A percentile compares a stretch with the other conserved stretches of the same genome.
These are phyloP conservation scores for Pseudotriccus pelzelni DNA, from an alignment of 2,797 vertebrate genomes.

Conservation along the genomic window DNA sequence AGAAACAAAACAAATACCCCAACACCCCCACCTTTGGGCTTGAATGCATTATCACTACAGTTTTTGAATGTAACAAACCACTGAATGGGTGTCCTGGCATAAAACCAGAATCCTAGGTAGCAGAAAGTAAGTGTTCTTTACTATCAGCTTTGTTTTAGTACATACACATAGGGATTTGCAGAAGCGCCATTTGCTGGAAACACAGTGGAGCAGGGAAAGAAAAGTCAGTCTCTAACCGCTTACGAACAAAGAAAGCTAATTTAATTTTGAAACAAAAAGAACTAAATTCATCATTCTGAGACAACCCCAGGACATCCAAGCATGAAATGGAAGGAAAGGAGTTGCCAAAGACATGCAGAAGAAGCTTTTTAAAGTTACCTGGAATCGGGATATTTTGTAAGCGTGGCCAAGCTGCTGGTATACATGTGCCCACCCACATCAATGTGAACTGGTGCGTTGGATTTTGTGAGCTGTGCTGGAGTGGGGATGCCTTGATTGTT, in stretches of 20 bases:
- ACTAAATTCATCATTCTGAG: slow-evolving; percentile 16
- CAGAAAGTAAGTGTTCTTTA: neutral
- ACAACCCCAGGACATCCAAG: neutral
- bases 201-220: neutral
- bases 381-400: slow-evolving; percentile 97
- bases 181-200: neutral
- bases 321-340: slow-evolving; percentile 26
- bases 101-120: neutral
- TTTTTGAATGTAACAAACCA: neutral
- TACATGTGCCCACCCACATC: slow-evolving; percentile 99
- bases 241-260: slow-evolving; percentile 14
- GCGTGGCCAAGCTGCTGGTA: slow-evolving; percentile 97
- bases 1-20: neutral
- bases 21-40: neutral
- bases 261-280: slow-evolving; percentile 49
- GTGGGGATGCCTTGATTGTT: slow-evolving; percentile 98
- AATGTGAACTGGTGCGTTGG: slow-evolving; percentile 97
- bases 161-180: neutral
- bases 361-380: slow-evolving; percentile 81
- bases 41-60: neutral
- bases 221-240: neutral
- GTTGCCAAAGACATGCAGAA: slow-evolving; percentile 60
- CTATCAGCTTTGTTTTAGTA: neutral
- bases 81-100: neutral
- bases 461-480: slow-evolving; percentile 96